Percentiles rank a stretch among this genome's conserved stretches.
phyloP scores from a whole-genome alignment of 2,113 vertebrate species.

The Pterocles burchelli region DNA sequence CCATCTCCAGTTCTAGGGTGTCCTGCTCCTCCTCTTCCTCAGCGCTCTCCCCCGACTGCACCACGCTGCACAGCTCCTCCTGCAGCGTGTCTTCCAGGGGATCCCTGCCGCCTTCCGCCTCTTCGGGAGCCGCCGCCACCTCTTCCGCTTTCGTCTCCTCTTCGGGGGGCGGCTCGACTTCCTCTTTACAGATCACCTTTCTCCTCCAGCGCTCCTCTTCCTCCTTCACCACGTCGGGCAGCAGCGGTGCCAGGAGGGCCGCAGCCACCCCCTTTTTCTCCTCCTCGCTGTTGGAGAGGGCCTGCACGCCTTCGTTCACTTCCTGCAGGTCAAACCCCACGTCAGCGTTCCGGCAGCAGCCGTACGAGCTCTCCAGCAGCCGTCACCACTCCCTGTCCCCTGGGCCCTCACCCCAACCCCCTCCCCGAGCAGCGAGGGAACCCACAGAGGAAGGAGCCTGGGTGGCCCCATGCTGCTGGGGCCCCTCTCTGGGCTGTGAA shows the following conservation, averaged over 20 bases:
- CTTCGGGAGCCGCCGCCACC: neutral
- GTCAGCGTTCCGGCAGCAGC: neutral
- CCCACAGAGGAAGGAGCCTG: neutral
- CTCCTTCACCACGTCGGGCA: conserved; percentile 90
- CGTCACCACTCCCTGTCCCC: accelerated
- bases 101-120: conserved; percentile 11
- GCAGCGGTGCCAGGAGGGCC: conserved; percentile 88
- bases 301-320: conserved; percentile 92
- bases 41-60: conserved; percentile 82
- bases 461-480: accelerated
- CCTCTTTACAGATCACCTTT: conserved; percentile 85
- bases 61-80: conserved; percentile 82
- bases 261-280: conserved; percentile 91
- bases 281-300: conserved; percentile 91
- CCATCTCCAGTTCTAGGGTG: conserved; percentile 91
- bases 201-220: conserved; percentile 96
- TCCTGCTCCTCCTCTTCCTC: conserved; percentile 93
- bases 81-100: conserved; percentile 74
- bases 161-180: conserved; percentile 76
- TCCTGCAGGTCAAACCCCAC: conserved; percentile 74
- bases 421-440: neutral
- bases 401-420: neutral
- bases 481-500: neutral
- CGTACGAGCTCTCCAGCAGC: accelerated
- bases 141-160: conserved; percentile 69